These are phyloP conservation scores for Bursaphelenchus mucronatus DNA, from an alignment of 1,140 invertebrate genomes.

Conservation along the genomic window DNA sequence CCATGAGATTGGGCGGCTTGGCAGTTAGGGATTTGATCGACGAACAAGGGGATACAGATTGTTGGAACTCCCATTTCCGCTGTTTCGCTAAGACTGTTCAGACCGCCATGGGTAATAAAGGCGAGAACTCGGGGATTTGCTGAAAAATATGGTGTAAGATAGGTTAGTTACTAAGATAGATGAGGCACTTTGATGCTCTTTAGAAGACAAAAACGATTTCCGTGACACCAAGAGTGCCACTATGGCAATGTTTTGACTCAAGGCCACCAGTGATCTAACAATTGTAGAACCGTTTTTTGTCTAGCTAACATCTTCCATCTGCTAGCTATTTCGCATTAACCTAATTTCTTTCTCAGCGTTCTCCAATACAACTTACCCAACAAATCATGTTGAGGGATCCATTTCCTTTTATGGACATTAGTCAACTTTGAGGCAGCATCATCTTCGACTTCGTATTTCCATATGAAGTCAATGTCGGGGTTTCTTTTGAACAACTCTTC, in stretches of 20 bases:
- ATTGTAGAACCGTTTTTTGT: no score
- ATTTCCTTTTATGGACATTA: constrained; percentile 2
- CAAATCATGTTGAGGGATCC: background rate
- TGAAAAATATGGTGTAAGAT: background rate
- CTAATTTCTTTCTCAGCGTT: no score
- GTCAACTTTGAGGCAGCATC: background rate
- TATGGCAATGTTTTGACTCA: no score
- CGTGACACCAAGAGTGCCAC: no score
- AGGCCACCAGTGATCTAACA: no score
- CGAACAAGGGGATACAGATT: constrained; percentile 12
- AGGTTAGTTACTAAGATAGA: no score
- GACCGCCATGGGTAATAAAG: constrained; percentile 62
- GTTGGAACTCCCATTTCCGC: background rate
- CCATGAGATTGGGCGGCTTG: constrained; percentile 20
- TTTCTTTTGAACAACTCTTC: constrained; percentile 27
- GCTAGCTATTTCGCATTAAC: no score
- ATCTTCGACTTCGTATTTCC: constrained; percentile 30
- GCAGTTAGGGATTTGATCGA: constrained; percentile 24
- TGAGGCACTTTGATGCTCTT: no score
- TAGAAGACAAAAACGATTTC: no score
- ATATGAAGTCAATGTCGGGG: constrained; percentile 35
- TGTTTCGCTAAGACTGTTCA: background rate
- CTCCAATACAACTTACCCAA: background rate
- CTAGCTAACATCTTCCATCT: no score
- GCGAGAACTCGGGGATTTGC: constrained; percentile 59